A percentile compares a stretch with the other conserved stretches of the same genome.
Conservation (phyloP, 2,888 invertebrate genomes). For the Nipponacmea schrenckii region DNA sequence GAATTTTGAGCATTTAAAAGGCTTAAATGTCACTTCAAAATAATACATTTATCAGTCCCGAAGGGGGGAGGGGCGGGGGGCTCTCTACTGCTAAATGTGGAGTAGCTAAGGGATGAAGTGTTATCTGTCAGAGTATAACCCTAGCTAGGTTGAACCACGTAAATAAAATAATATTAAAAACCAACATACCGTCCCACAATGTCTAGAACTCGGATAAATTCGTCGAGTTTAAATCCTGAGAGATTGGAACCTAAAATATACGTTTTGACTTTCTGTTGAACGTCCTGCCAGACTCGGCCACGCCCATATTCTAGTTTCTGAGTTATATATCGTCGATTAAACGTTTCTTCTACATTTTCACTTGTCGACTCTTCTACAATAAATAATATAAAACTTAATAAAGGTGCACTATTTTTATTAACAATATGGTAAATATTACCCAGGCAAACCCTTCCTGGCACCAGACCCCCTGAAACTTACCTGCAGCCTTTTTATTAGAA, state of each 20-base stretch:
- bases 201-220: conserved; percentile 90
- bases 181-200: conserved; percentile 78
- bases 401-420: no score
- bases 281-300: conserved; percentile 90
- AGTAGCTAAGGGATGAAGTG: no score
- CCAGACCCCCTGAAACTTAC: not conserved
- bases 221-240: conserved; percentile 90
- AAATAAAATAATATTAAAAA: not conserved
- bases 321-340: conserved; percentile 78
- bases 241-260: conserved; percentile 84
- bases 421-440: not conserved
- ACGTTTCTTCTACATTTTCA: conserved; percentile 68
- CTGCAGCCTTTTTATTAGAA: not conserved
- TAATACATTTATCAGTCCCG: no score
- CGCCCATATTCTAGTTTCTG: conserved; percentile 91
- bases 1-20: no score
- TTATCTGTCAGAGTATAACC: no score
- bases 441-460: not conserved
- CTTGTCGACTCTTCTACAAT: not conserved
- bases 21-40: no score
- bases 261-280: conserved; percentile 83
- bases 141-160: no score
- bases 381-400: not conserved
- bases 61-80: no score
- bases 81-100: no score